These are phyloP conservation scores for Apoda limacodes DNA, from an alignment of 2,888 invertebrate genomes.

Conservation along the genomic window DNA sequence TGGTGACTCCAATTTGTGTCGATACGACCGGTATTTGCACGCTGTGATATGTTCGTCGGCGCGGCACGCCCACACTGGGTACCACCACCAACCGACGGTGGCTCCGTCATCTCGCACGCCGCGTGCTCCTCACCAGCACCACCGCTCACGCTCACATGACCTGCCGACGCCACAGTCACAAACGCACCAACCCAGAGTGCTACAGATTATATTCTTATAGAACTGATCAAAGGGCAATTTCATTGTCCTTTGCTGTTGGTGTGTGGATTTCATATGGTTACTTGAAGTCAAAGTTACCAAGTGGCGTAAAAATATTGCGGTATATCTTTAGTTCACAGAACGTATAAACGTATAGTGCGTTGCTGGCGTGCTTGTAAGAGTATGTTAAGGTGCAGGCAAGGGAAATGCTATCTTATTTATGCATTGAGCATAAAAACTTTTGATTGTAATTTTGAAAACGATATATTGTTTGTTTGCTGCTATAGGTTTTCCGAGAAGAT, in stretches of 20 bases:
- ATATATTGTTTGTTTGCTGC: no score
- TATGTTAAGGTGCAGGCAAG: no score
- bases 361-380: no score
- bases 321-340: slow-evolving; percentile 10
- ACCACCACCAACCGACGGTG: slow-evolving; percentile 50
- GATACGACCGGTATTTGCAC: slow-evolving; percentile 73
- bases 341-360: slow-evolving; percentile 1
- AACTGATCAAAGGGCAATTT: slow-evolving; percentile 36
- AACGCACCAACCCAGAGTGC: slow-evolving; percentile 49
- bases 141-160: slow-evolving; percentile 54
- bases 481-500: no score
- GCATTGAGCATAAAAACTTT: no score
- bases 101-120: slow-evolving; percentile 27
- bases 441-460: no score
- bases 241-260: slow-evolving; percentile 32
- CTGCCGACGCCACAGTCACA: slow-evolving; percentile 28
- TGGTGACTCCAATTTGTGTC: slow-evolving; percentile 65
- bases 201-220: slow-evolving; percentile 66
- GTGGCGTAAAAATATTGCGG: slow-evolving; percentile 24
- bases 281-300: slow-evolving; percentile 36
- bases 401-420: no score
- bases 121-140: slow-evolving; percentile 28
- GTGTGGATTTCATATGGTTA: slow-evolving; percentile 12
- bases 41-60: slow-evolving; percentile 72
- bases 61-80: slow-evolving; percentile 56